Conservation (phyloP, 1,140 invertebrate species). For the Harpegnathos saltator region DNA sequence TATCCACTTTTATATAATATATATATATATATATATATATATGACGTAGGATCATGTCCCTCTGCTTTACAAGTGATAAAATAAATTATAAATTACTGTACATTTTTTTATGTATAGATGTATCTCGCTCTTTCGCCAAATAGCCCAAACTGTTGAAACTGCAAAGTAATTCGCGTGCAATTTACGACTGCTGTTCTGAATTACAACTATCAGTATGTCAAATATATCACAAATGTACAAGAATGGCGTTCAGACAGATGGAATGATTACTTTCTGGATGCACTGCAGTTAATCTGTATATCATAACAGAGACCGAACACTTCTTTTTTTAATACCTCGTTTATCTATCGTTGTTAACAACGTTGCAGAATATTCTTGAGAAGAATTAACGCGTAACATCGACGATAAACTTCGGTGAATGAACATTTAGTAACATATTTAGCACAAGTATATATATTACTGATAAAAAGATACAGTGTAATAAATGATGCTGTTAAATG, state of each 20-base stretch:
- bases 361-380: background rate
- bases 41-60: background rate
- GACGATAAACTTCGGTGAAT: constrained; percentile 40
- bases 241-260: constrained; percentile 5
- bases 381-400: background rate
- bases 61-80: background rate
- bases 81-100: constrained; percentile 45
- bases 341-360: constrained; percentile 34
- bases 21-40: background rate
- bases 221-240: constrained; percentile 32
- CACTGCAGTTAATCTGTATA: constrained; percentile 25
- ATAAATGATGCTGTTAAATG: constrained; percentile 56
- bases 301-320: background rate
- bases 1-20: background rate
- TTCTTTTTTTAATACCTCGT: background rate
- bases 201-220: background rate
- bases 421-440: constrained; percentile 11
- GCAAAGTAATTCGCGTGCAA: background rate
- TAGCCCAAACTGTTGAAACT: background rate
- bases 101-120: background rate
- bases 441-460: background rate
- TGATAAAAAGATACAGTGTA: constrained; percentile 2
- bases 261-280: constrained; percentile 29
- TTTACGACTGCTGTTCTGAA: background rate
- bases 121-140: background rate